Evolutionary conservation across 2,797 vertebrate genomes (phyloP), one percentile per base, ranked within the genome.

Genomic region (Epinephelus malabaricus): DNA sequence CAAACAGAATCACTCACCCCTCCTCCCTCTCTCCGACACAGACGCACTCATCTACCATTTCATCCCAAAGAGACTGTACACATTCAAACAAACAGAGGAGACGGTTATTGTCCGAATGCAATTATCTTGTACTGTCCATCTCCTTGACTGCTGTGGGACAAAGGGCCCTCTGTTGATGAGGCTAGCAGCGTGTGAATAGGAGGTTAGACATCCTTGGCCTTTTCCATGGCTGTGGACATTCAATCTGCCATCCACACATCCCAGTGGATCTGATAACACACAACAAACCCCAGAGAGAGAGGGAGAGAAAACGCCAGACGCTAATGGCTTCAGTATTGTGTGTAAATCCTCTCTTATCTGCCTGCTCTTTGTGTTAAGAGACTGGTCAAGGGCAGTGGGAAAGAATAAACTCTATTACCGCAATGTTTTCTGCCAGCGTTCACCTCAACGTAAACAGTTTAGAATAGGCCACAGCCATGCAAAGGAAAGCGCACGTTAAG

Each of bases 121-220:
- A 95, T 95, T 94, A 94, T 94, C 93, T 90, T 86, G 88, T 92
- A 90, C 90, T 93, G 92, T 94, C 94, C 91, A 93, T 94, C 92
- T 93, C 83, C 86, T 87, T 86, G 88, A 92, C 89, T 91, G 91
- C 73, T 55, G 69, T 58, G 79, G 93, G 87, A 95, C 92, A 95
- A 94, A 93, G 90, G 64, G 83, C 83, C 71, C 79, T 93, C 92
- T 93, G 94, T 93, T 89, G 92, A 94, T 87, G 93, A 92, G 92
- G 90, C 87, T 75, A 88, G 91, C 89, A 89, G 89, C 84, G 87
- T 93, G 92, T 93, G 92, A 94, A 94, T 91, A 62, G 88, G 79
- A 86, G 92, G 93, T 94, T 93, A 92, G 92, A 92, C 92, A 92
- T 94, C 92, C 86, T 89, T 92, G 90, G 92, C 90, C 92, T 89